Percentiles rank a stretch among this genome's conserved stretches.
Conservation (phyloP, 2,113 vertebrate genomes). For the Serinus canaria region DNA sequence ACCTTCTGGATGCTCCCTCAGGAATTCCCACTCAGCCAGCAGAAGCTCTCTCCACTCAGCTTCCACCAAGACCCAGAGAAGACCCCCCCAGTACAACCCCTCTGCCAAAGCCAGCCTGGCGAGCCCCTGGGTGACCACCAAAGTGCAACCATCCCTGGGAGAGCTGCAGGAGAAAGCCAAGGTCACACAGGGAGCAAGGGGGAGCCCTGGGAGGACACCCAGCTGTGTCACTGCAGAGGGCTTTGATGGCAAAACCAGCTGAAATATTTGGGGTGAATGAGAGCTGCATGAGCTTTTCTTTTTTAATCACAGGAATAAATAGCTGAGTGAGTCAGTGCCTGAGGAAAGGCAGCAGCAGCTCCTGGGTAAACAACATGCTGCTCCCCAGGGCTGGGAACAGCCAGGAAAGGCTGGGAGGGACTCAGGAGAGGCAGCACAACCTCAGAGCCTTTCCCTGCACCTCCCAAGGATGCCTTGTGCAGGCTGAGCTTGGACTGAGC, state of each 20-base stretch:
- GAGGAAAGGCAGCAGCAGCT: background rate
- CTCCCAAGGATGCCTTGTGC: fast-evolving
- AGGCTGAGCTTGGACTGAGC: fast-evolving
- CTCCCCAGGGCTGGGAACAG: background rate
- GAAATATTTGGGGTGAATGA: background rate
- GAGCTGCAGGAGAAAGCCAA: background rate
- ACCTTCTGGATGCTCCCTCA: background rate
- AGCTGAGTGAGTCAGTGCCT: background rate
- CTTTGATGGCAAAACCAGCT: background rate
- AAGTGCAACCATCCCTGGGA: fast-evolving
- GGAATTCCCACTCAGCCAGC: background rate
- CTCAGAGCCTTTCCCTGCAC: background rate
- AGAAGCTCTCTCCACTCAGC: background rate
- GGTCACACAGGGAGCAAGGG: fast-evolving
- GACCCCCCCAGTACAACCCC: background rate
- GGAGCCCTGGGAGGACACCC: background rate
- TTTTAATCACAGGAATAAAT: background rate
- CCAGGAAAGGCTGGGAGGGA: background rate
- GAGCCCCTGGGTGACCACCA: background rate
- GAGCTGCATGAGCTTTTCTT: background rate
- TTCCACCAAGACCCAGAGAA: background rate
- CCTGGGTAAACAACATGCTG: background rate
- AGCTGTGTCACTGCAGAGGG: background rate
- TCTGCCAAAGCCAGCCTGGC: background rate
- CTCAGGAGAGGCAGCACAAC: background rate